A percentile compares a stretch with the other conserved stretches of the same genome.
These are phyloP conservation scores for Lepeophtheirus salmonis DNA, from an alignment of 1,140 invertebrate genomes.

Conservation along the genomic window DNA sequence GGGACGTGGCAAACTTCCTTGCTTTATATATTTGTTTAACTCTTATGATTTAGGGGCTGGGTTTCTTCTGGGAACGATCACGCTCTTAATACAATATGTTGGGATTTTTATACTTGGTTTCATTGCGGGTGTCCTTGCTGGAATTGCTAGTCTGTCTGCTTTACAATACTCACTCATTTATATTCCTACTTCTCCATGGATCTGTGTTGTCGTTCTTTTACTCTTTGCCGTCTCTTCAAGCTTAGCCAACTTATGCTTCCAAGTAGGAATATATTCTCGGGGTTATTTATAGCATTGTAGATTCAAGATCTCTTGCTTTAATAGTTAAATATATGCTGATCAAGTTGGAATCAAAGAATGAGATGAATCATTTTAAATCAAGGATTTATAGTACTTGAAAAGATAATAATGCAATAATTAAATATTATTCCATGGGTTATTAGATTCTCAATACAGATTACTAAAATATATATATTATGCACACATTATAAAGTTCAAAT, in stretches of 20 bases:
- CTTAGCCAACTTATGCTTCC: slow-evolving; percentile 49
- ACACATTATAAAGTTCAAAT: too few relatives aligned
- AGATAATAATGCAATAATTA: too few relatives aligned
- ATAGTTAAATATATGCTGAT: too few relatives aligned
- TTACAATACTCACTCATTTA: slow-evolving; percentile 34
- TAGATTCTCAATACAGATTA: too few relatives aligned
- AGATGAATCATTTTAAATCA: too few relatives aligned
- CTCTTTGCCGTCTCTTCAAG: slow-evolving; percentile 45
- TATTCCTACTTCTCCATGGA: slow-evolving; percentile 38
- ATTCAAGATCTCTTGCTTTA: too few relatives aligned
- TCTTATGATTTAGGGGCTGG: slow-evolving; percentile 38
- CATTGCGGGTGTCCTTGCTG: slow-evolving; percentile 45
- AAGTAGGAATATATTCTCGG: slow-evolving; percentile 25
- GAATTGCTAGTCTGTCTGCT: slow-evolving; percentile 37
- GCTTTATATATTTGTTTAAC: slow-evolving; percentile 7
- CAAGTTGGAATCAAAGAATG: too few relatives aligned
- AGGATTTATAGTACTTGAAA: too few relatives aligned
- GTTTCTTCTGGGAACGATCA: slow-evolving; percentile 54
- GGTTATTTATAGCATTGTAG: too few relatives aligned
- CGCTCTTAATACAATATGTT: slow-evolving; percentile 58
- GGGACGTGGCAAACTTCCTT: too few relatives aligned
- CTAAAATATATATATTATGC: too few relatives aligned
- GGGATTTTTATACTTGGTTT: slow-evolving; percentile 65
- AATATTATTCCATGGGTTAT: too few relatives aligned
- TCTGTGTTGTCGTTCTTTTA: slow-evolving; percentile 44